phyloP scores from a whole-genome alignment of 2,113 vertebrate genomes.

The Catagonus wagneri region DNA sequence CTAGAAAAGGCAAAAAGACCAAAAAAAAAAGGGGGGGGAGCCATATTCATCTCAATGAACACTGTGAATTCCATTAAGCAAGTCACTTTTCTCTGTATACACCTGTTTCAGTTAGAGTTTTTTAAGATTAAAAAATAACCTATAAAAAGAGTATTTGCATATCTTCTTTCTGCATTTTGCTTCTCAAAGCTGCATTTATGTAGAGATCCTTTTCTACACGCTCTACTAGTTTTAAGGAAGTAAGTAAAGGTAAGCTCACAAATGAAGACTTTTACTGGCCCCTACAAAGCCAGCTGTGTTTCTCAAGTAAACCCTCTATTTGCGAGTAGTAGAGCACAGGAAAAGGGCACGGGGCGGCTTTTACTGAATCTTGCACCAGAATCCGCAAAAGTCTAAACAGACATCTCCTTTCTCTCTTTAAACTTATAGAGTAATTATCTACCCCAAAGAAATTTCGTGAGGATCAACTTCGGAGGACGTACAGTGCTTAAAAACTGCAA shows the following conservation, averaged over 20 bases:
- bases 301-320: constrained; percentile 49
- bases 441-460: neutral
- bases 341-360: neutral
- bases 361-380: neutral
- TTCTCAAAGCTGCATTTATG: constrained; percentile 73
- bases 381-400: constrained; percentile 8
- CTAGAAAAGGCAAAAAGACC: too few relatives aligned
- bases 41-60: neutral
- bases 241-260: constrained; percentile 71
- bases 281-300: constrained; percentile 72
- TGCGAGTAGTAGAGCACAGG: constrained; percentile 2
- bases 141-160: constrained; percentile 84
- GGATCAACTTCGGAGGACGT: constrained; percentile 28
- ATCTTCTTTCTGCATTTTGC: constrained; percentile 68
- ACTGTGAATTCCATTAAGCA: constrained; percentile 42
- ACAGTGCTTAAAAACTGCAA: constrained; percentile 49
- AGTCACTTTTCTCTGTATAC: constrained; percentile 39
- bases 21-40: too few relatives aligned
- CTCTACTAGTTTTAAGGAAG: constrained; percentile 86
- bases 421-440: neutral
- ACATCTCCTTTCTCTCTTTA: neutral
- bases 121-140: constrained; percentile 76
- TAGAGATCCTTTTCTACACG: constrained; percentile 70
- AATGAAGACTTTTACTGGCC: constrained; percentile 60
- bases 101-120: constrained; percentile 17